These are phyloP conservation scores for Psilanteris sp. DNA, from an alignment of 1,140 invertebrate species.

Conservation along the genomic window DNA sequence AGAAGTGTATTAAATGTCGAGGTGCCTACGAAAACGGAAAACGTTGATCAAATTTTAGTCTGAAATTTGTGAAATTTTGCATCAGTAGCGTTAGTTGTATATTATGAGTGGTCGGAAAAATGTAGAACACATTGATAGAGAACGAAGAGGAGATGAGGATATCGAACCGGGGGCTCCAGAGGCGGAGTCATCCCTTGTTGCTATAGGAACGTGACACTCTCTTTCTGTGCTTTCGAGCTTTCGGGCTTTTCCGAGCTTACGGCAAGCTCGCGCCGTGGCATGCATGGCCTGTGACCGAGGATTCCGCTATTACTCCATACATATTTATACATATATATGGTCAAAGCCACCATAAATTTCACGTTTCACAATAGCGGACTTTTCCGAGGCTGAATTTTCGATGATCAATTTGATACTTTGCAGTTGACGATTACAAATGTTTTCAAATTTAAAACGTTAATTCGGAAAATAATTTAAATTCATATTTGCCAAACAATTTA, in stretches of 20 bases:
- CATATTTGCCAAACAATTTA: not conserved
- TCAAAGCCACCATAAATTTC: constrained; percentile 35
- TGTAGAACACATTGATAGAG: constrained; percentile 73
- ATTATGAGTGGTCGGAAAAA: constrained; percentile 67
- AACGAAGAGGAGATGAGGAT: constrained; percentile 72
- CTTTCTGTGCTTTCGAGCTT: constrained; percentile 74
- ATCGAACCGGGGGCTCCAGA: constrained; percentile 75
- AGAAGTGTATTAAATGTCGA: too few species aligned
- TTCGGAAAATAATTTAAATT: not conserved
- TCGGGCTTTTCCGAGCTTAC: constrained; percentile 69
- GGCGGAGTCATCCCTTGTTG: constrained; percentile 76
- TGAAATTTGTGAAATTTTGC: constrained; percentile 31
- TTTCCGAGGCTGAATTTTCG: constrained; percentile 34
- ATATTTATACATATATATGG: constrained; percentile 15
- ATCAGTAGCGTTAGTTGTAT: constrained; percentile 35
- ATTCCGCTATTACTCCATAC: constrained; percentile 37
- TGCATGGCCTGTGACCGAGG: constrained; percentile 55
- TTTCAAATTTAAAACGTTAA: constrained; percentile 12
- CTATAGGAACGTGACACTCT: constrained; percentile 78
- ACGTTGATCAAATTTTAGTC: constrained; percentile 9
- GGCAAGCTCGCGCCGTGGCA: constrained; percentile 49
- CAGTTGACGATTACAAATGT: constrained; percentile 6
- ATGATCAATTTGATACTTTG: constrained; percentile 28
- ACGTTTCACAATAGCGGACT: constrained; percentile 32
- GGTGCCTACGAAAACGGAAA: too few species aligned